Conservation (phyloP, 2,888 invertebrate genomes). For the Diadromus collaris region DNA sequence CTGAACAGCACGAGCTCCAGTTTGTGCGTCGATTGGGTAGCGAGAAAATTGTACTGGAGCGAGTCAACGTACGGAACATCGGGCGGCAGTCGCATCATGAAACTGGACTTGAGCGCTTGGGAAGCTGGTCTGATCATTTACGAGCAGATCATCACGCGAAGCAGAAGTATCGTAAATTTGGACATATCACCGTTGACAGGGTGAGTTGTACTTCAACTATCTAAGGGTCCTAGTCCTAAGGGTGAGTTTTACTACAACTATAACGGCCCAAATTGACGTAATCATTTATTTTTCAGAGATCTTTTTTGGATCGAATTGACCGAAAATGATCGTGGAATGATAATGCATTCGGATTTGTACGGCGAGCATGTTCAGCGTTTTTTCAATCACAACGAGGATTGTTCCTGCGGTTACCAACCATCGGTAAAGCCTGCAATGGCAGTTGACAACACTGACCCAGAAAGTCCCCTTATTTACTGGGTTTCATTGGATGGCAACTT, state of each 20-base stretch:
- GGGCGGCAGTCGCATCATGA: slow-evolving; percentile 83
- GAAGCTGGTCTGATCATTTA: slow-evolving; percentile 81
- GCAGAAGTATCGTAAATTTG: slow-evolving; percentile 84
- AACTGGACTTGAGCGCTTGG: slow-evolving; percentile 83
- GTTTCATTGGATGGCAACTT: slow-evolving; percentile 84
- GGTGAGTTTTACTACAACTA: slow-evolving; percentile 80
- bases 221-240: too few relatives aligned
- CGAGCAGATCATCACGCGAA: slow-evolving; percentile 82
- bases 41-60: slow-evolving; percentile 91
- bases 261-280: not conserved
- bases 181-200: slow-evolving; percentile 89
- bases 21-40: slow-evolving; percentile 93
- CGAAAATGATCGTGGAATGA: slow-evolving; percentile 82
- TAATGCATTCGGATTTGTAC: slow-evolving; percentile 85
- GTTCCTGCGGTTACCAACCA: slow-evolving; percentile 86
- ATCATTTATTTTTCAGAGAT: slow-evolving; percentile 80
- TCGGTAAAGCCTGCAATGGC: slow-evolving; percentile 85
- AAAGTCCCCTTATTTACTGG: slow-evolving; percentile 84
- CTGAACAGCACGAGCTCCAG: slow-evolving; percentile 84
- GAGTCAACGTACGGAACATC: slow-evolving; percentile 82
- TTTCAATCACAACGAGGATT: slow-evolving; percentile 81
- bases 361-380: slow-evolving; percentile 83
- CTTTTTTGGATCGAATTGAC: slow-evolving; percentile 89
- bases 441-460: slow-evolving; percentile 85
- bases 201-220: slow-evolving; percentile 79